Base-by-base conservation (phyloP, 2,113 vertebrate species). In the Hypocryptadius cinnamomeus region DNA sequence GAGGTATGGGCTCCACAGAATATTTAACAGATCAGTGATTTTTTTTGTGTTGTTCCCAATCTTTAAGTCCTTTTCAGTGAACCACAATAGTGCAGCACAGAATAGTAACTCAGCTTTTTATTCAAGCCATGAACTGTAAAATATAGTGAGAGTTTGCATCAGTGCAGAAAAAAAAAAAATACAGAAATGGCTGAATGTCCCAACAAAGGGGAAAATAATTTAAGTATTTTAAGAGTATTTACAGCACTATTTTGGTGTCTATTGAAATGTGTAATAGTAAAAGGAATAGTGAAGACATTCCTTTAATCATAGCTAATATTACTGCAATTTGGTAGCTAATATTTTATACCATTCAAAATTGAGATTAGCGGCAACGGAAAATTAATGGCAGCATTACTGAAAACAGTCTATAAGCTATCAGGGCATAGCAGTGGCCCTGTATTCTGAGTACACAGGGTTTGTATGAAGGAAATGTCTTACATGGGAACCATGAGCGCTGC, bases 401-500 rank as follows among this genome's bases (percentile, higher is more conserved):
- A 31, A 47, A 25, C 4, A 35, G 40, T 7, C 50, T 10, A 2
- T 13, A 74, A 94, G 24, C 13, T 28, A 9, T 6, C 10, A 31
- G 42, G n/a, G 48, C 47, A 21, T 1, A 68, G 57, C 53, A 91
- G 60, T 6, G 33, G 50, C 21, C 31, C 64, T 28, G 18, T 5
- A 16, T 1, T 8, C 31, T 3, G 13, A 88, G 30, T 19, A 70
- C 50, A 8, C 6, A 53, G 53, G 8, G 33, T 54, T 59, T 33
- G 64, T 3, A 11, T 16, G 20, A 28, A 79, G 35, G 40, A 59
- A 19, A 37, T 1, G 2, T 27, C 47, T n/a, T 25, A 6, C 13
- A 28, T 10, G 4, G 5, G 39, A 79, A 61, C 63, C 22, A 3
- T 1, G 6, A 30, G 51, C 0, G 0, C n/a, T 39, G 15, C 82